Evolutionary conservation across 2,888 invertebrate species (phyloP), one percentile per base, ranked within the genome.

Genomic region (Hirtodrosophila histrioides): DNA sequence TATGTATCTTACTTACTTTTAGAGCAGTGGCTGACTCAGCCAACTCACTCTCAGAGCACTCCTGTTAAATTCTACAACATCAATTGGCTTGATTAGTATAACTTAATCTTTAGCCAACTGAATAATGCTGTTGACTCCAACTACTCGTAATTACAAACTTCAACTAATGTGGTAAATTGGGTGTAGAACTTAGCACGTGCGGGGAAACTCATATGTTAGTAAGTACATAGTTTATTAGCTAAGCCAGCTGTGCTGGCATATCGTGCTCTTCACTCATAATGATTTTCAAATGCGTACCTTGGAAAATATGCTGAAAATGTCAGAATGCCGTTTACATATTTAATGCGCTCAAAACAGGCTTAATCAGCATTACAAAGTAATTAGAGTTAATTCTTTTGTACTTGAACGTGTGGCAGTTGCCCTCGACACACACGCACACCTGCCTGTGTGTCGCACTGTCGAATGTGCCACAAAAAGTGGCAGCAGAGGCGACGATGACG

Each of bases 311-410:
- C 68, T 66, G 60, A 67, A 76, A 73, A 76, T 75, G 86, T 72
- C 65, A 57, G 64, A 78, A 61, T 51, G 61, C 51, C 69, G 87
- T 75, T 85, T 83, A 82, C 78, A 85, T 78, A 81, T 86, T 83
- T 85, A 83, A 83, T 71, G 69, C 83, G 66, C 66, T 65, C 73
- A 69, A 31, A 77, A 86, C 79, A 73, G 83, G 79, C 86, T 87
- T 82, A 88, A 87, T 87, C 86, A 78, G 83, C 86, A 83, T 83
- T 88, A 83, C 88, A 88, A 83, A 85, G 83, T 88, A 88, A 83
- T 83, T 83, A 83, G 76, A 88, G 79, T 82, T 87, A 83, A 83
- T 83, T 75, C 88, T 75, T 72, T 87, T 88, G 86, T 88, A 63
- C 83, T 75, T 65, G 67, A 78, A 62, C 48, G 67, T 66, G 62